Evolutionary conservation across 2,797 vertebrate genomes (phyloP), one percentile per base, ranked within the genome.

Genomic region (Halcyon chelicuti): DNA sequence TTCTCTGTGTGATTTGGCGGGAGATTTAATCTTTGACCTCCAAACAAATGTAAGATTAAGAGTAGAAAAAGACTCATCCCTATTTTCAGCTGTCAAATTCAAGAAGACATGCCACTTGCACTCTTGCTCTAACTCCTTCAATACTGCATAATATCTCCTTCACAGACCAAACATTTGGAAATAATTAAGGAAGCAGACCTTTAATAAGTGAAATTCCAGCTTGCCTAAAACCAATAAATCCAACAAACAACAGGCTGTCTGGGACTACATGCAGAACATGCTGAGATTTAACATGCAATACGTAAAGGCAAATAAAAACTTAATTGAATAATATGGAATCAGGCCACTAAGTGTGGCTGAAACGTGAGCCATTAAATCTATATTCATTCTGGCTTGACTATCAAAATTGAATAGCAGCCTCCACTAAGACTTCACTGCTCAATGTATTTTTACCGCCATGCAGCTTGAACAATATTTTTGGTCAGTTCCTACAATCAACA

Each of bases 401-500:
- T 75, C 70, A 88, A 70, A 42, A 73, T 6, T 84, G 31, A 91
- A 81, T 58, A 73, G 58, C 79, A 84, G 47, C 12, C 73, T 37
- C 33, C 77, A 67, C 31, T 47, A 88, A 70, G 62, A 73, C 62
- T 84, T 76, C 58, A 70, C 76, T 86, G 55, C 85, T 94, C 87
- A 73, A 88, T 94, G 72, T 68, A 94, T 89, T 96, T 94, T 91
- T 94, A 94, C 81, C 1, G 0, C 72, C 65, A 21, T 40, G 66
- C 81, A 84, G 29, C 75, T 62, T 35, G 55, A 93, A 67, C 73
- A 81, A 4, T 84, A 92, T 84, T 94, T 94, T 90, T 94, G 63
- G 94, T 97, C 90, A 88, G 28, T 93, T 96, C 70, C 79, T 81
- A 86, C 66, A 94, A 76, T 91, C 90, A 90, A 86, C 66, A 86